Percentiles rank a stretch among this genome's conserved stretches.
Evolutionary conservation across 2,797 vertebrate genomes (phyloP).

Genomic region (Eulemur mongoz): DNA sequence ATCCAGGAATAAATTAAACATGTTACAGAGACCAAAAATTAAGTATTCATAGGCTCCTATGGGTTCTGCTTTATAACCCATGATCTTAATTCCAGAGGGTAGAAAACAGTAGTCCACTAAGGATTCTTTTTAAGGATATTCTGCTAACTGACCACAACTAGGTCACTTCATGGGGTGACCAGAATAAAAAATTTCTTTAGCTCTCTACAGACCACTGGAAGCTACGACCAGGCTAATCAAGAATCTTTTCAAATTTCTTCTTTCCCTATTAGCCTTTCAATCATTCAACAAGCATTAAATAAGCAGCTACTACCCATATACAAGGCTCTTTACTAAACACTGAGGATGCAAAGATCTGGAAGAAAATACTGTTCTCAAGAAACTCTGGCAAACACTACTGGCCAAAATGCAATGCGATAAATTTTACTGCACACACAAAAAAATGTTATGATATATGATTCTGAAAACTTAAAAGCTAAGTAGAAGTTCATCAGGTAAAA

Average conservation of each 20-base stretch:
- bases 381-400: not conserved
- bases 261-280: not conserved
- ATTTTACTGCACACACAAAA: not conserved
- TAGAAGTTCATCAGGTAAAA: constrained; percentile 26
- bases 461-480: constrained; percentile 28
- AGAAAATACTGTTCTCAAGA: constrained; percentile 41
- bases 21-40: constrained; percentile 37
- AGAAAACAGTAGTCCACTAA: constrained; percentile 22
- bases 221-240: not conserved
- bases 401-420: not conserved
- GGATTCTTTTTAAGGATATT: not conserved
- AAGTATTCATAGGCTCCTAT: not conserved
- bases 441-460: not conserved
- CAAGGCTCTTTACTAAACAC: not conserved
- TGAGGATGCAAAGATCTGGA: not conserved
- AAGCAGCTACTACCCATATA: not conserved
- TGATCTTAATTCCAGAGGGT: constrained; percentile 16
- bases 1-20: not conserved
- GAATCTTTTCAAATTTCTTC: constrained; percentile 9
- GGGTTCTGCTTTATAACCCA: not conserved
- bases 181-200: constrained; percentile 40
- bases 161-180: not conserved
- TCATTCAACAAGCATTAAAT: constrained; percentile 35
- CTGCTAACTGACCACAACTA: not conserved
- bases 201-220: not conserved